phyloP scores from a whole-genome alignment of 1,140 invertebrate genomes.

The Anthonomus grandis region DNA sequence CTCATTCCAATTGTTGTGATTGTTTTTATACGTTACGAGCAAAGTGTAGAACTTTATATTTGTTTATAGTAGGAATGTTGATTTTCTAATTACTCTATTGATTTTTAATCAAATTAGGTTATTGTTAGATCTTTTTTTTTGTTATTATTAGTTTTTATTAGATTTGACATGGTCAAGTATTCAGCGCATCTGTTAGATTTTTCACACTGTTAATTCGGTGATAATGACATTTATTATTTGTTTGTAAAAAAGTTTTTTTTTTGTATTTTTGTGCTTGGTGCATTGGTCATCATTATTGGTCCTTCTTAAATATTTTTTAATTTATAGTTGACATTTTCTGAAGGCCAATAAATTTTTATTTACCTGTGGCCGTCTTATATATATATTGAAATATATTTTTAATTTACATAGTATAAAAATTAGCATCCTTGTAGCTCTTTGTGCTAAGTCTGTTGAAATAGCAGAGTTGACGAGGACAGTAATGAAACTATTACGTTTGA shows the following conservation, averaged over 20 bases:
- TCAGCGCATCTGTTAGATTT: conserved; percentile 38
- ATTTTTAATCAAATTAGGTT: conserved; percentile 42
- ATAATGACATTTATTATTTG: conserved; percentile 27
- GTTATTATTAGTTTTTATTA: conserved; percentile 40
- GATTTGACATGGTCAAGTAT: conserved; percentile 44
- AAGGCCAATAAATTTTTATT: too few relatives aligned
- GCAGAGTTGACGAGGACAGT: too few relatives aligned
- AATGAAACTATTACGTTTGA: too few relatives aligned
- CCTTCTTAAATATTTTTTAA: neutral
- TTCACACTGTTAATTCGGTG: conserved; percentile 21
- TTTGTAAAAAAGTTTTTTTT: conserved; percentile 11
- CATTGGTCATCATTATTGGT: too few relatives aligned
- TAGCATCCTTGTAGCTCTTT: too few relatives aligned
- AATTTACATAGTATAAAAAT: too few relatives aligned
- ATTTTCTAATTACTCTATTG: conserved; percentile 37
- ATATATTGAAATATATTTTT: too few relatives aligned
- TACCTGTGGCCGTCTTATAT: too few relatives aligned
- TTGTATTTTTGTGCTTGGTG: too few relatives aligned
- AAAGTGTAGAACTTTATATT: conserved; percentile 45
- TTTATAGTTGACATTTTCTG: too few relatives aligned
- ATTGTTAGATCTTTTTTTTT: conserved; percentile 45
- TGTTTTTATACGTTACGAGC: conserved; percentile 44
- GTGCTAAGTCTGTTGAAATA: too few relatives aligned
- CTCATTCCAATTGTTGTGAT: conserved; percentile 44
- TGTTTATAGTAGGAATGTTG: conserved; percentile 43